Base-by-base conservation (phyloP, 2,113 vertebrate species). In the Marmota flaviventris region DNA sequence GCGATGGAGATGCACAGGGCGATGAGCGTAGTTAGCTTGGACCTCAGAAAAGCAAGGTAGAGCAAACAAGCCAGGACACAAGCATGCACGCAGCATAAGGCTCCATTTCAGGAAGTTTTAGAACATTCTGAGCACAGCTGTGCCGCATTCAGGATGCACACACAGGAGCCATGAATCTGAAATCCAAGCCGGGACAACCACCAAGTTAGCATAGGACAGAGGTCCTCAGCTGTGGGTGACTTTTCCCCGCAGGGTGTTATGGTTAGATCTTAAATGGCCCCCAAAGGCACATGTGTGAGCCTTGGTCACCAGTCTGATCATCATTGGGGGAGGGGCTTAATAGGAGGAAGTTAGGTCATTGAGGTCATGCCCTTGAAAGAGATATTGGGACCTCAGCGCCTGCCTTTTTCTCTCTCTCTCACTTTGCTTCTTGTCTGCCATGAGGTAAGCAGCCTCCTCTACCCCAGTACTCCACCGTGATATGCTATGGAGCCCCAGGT, bases 81-180 rank as follows among this genome's bases (percentile, higher is more conserved):
- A n/a, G 20, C 18, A 37, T 6, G 32, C 22, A 13, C 8, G 13
- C 22, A 45, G 42, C 0, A 1, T 1, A 5, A 3, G 89, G 61
- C 45, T 85, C 63, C 29, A 29, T 61, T 32, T 18, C 2, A 37
- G 27, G 42, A n/a, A 53, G 58, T 53, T 67, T 72, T 58, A 61
- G 45, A 82, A 79, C 20, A 76, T 58, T 45, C 37, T n/a, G 61
- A 82, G 51, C 76, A 88, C 92, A 89, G n/a, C 67, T 11, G 22
- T 9, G 34, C 13, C n/a, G 32, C 53, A 22, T 83, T 90, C 51
- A 25, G 82, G 42, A 63, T 32, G 20, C 6, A 25, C 1, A 17
- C 13, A 12, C 32, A 8, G 24, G 34, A 34, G 85, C 25, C 10
- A 86, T 34, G 73, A 45, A 0, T 42, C 77, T 85, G 24, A 29